Percentiles rank a stretch among this genome's conserved stretches.
Conservation (phyloP, 2,888 invertebrate genomes). For the Troides helena region DNA sequence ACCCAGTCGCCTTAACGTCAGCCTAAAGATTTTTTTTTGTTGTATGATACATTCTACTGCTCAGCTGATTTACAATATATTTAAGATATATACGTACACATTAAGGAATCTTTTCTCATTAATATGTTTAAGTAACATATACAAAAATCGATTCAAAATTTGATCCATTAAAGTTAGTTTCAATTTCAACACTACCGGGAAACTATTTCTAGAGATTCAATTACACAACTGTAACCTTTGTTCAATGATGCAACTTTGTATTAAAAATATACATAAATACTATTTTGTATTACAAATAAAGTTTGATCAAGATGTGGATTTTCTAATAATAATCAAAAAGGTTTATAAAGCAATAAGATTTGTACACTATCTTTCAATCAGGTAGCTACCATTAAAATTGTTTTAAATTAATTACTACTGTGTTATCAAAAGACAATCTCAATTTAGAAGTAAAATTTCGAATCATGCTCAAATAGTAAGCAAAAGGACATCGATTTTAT, state of each 20-base stretch:
- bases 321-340: neutral
- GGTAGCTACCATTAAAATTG: neutral
- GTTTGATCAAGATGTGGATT: neutral
- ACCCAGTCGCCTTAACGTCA: conserved; percentile 1
- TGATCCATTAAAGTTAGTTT: conserved; percentile 56
- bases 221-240: too few species aligned
- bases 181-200: conserved; percentile 66
- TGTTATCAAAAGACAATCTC: neutral
- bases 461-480: too few species aligned
- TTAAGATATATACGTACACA: neutral
- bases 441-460: neutral
- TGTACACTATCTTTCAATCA: neutral
- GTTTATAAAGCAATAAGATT: neutral
- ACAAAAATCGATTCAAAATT: too few species aligned
- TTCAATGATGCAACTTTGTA: too few species aligned
- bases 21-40: neutral
- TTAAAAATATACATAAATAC: too few species aligned
- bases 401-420: neutral
- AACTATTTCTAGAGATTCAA: conserved; percentile 36
- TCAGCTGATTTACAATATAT: neutral
- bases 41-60: neutral
- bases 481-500: neutral
- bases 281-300: neutral
- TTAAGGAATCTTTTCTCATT: too few species aligned
- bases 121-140: too few species aligned